Percentiles rank a stretch among this genome's conserved stretches.
These are phyloP conservation scores for Struthio camelus DNA, from an alignment of 2,113 vertebrate species.

Conservation along the genomic window DNA sequence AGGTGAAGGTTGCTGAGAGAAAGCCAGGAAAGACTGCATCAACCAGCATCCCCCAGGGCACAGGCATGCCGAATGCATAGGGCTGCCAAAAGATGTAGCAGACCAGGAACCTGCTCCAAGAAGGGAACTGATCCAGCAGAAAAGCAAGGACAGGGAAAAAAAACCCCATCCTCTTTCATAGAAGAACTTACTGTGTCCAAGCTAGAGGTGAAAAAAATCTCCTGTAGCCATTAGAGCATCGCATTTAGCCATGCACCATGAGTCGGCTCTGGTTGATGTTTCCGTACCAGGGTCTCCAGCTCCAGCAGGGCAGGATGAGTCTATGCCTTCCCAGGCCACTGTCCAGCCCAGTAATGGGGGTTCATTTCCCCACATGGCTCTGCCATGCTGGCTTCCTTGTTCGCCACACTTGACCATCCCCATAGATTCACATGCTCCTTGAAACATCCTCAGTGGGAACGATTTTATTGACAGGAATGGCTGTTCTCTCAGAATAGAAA, in stretches of 20 bases:
- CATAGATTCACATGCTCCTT: rapidly evolving
- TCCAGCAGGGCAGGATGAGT: background rate
- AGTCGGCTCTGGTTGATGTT: background rate
- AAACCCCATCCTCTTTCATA: background rate
- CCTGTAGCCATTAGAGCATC: background rate
- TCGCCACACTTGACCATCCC: background rate
- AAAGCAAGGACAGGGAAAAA: background rate
- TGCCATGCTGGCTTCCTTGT: rapidly evolving
- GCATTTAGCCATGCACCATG: rapidly evolving
- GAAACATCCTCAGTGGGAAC: background rate
- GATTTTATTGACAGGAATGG: background rate
- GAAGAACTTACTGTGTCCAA: background rate
- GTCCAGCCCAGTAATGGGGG: rapidly evolving
- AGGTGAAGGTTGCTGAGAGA: background rate
- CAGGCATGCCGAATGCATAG: no score
- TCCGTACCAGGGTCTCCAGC: background rate
- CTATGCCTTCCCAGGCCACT: rapidly evolving
- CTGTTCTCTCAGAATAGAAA: background rate
- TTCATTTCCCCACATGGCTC: rapidly evolving
- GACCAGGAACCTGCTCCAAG: background rate
- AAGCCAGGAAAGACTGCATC: background rate
- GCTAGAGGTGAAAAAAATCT: background rate
- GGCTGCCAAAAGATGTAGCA: background rate
- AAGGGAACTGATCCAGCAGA: background rate
- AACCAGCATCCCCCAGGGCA: background rate